phyloP scores from a whole-genome alignment of 1,140 invertebrate genomes.

The Globodera rostochiensis region DNA sequence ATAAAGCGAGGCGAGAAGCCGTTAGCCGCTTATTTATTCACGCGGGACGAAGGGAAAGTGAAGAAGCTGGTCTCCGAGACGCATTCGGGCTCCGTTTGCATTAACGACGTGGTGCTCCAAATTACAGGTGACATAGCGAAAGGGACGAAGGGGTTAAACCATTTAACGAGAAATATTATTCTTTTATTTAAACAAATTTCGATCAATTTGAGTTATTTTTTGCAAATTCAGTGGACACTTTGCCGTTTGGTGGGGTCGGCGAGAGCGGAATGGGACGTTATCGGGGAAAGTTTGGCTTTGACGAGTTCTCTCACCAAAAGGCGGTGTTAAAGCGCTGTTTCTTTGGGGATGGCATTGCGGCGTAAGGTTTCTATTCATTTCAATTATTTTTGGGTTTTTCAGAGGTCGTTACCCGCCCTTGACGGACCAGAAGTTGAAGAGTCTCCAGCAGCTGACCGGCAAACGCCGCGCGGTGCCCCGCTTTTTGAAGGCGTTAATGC shows the following conservation, averaged over 20 bases:
- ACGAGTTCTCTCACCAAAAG: slow-evolving; percentile 89
- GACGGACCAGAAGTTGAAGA: slow-evolving; percentile 39
- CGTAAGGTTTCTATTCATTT: slow-evolving; percentile 30
- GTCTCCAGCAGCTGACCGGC: slow-evolving; percentile 35
- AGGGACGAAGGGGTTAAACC: not conserved
- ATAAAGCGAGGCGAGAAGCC: slow-evolving; percentile 46
- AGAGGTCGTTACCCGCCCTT: slow-evolving; percentile 48
- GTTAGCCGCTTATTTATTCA: slow-evolving; percentile 43
- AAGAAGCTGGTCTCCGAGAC: slow-evolving; percentile 34
- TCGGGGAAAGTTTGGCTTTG: slow-evolving; percentile 86
- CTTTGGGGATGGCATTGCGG: slow-evolving; percentile 45
- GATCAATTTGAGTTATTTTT: slow-evolving; percentile 34
- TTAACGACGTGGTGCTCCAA: slow-evolving; percentile 44
- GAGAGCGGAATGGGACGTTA: slow-evolving; percentile 87
- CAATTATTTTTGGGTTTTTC: slow-evolving; percentile 32
- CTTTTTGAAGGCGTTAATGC: slow-evolving; percentile 15
- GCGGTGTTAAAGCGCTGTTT: slow-evolving; percentile 72
- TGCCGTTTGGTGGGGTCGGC: slow-evolving; percentile 76
- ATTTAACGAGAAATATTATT: not conserved
- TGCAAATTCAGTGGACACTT: slow-evolving; percentile 63
- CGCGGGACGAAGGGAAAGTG: slow-evolving; percentile 34
- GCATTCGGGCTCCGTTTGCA: slow-evolving; percentile 32
- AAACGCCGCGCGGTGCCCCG: slow-evolving; percentile 31
- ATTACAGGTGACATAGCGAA: slow-evolving; percentile 28
- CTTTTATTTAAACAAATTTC: slow-evolving; percentile 43